phyloP scores from a whole-genome alignment of 1,140 invertebrate genomes.

The Cephus cinctus region DNA sequence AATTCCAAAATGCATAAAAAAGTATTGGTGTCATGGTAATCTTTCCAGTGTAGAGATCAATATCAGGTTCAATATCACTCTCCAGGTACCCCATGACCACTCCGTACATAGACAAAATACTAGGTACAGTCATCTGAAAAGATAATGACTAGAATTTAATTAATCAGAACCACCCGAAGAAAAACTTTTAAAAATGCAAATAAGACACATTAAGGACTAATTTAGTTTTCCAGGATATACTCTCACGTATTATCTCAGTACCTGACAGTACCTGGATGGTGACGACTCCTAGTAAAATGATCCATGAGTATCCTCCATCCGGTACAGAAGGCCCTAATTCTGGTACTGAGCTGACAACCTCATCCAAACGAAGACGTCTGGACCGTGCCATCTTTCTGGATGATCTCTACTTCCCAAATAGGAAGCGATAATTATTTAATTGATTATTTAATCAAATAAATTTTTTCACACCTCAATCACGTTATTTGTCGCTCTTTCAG shows the following conservation, averaged over 20 bases:
- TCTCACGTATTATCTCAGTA: background rate
- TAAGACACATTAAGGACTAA: background rate
- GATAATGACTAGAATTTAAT: background rate
- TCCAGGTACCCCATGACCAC: constrained; percentile 54
- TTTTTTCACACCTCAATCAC: too few species aligned
- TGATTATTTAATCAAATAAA: too few species aligned
- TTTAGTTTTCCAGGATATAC: background rate
- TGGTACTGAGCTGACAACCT: constrained; percentile 61
- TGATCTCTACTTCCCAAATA: too few species aligned
- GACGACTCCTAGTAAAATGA: constrained; percentile 60
- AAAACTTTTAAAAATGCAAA: background rate
- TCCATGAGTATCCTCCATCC: constrained; percentile 66
- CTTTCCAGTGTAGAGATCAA: constrained; percentile 56
- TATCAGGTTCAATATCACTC: constrained; percentile 44
- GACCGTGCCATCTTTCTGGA: background rate
- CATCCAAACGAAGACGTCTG: constrained; percentile 48
- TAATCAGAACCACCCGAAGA: background rate
- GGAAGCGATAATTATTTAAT: too few species aligned
- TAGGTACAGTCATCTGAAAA: constrained; percentile 55
- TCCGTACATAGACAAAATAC: constrained; percentile 57
- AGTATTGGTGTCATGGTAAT: constrained; percentile 59
- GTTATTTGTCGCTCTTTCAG: too few species aligned
- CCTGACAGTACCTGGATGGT: constrained; percentile 55
- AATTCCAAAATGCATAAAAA: constrained; percentile 53
- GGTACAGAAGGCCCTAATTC: constrained; percentile 64